Evolutionary conservation across 2,113 vertebrate genomes (phyloP).

Genomic region (Colossoma macropomum): DNA sequence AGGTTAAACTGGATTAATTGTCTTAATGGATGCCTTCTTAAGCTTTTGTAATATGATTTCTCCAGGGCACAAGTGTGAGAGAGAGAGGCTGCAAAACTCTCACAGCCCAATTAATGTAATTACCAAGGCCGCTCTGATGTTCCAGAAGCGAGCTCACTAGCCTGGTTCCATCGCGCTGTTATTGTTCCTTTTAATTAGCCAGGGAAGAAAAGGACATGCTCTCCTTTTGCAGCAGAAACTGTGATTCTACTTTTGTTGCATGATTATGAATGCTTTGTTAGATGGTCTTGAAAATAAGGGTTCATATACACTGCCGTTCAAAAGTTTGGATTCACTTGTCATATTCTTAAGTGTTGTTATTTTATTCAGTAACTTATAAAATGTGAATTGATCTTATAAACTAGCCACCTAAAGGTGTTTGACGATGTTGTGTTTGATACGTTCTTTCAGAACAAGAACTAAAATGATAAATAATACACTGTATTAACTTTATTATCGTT

Average conservation of each 20-base stretch:
- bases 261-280: no score
- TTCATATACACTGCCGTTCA: no score
- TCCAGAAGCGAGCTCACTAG: constrained; percentile 24
- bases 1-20: constrained; percentile 73
- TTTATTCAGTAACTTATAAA: no score
- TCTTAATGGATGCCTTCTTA: constrained; percentile 58
- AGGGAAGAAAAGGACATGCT: constrained; percentile 26
- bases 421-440: no score
- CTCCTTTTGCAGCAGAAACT: neutral
- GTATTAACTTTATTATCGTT: neutral
- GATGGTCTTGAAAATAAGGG: no score
- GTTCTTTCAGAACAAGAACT: neutral
- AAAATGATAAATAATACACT: constrained; percentile 36
- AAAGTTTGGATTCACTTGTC: no score
- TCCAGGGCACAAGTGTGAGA: constrained; percentile 52
- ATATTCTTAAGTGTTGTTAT: no score
- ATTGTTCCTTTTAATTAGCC: constrained; percentile 57
- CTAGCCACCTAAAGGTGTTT: no score
- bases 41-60: constrained; percentile 60
- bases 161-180: neutral
- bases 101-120: constrained; percentile 63
- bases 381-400: no score
- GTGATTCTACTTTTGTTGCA: neutral
- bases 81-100: constrained; percentile 46
- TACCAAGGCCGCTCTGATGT: constrained; percentile 57